Conservation (phyloP, 2,113 vertebrate species). For the Dermatemys mawii region DNA sequence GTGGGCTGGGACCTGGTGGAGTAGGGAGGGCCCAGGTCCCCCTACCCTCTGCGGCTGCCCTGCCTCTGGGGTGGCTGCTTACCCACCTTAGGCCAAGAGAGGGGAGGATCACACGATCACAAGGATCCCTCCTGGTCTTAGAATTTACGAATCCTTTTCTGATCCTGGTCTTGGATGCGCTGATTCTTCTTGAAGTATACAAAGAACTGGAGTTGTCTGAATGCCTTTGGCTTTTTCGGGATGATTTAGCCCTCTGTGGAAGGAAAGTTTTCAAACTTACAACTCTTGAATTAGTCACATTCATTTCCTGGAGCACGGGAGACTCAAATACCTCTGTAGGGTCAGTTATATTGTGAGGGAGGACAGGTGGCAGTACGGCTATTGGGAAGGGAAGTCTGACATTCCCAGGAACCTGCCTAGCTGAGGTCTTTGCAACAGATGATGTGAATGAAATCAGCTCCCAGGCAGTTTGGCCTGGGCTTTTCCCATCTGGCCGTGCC, state of each 20-base stretch:
- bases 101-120: no score
- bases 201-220: neutral
- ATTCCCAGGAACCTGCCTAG: neutral
- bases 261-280: neutral
- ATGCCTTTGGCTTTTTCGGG: neutral
- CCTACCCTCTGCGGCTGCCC: no score
- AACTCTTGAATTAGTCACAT: neutral
- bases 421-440: neutral
- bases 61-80: no score
- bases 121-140: no score
- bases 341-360: neutral
- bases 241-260: neutral
- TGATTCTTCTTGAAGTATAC: neutral
- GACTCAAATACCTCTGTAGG: neutral
- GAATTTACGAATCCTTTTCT: no score
- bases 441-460: neutral
- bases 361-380: neutral
- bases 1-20: no score
- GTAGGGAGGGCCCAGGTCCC: no score
- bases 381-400: neutral
- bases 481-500: neutral
- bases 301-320: neutral
- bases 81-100: no score
- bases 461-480: neutral
- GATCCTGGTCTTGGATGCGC: no score